phyloP scores from a whole-genome alignment of 2,888 invertebrate species.

The Parnassius smintheus region DNA sequence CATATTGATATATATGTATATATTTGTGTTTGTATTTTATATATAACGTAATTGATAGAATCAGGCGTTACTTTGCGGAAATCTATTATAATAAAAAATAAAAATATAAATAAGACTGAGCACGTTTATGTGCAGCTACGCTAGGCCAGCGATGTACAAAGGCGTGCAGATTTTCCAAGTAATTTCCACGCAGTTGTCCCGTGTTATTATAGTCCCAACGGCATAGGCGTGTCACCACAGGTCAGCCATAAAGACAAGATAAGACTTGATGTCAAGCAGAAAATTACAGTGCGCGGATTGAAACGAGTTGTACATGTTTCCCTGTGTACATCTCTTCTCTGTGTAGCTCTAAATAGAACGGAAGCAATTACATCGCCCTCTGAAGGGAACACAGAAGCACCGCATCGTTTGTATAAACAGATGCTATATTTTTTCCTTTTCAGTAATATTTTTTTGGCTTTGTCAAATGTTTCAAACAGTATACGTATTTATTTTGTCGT shows the following conservation, averaged over 20 bases:
- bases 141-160: not conserved
- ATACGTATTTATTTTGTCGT: too few species aligned
- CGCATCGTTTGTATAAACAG: too few species aligned
- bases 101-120: too few species aligned
- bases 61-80: too few species aligned
- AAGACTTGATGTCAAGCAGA: slow-evolving; percentile 40
- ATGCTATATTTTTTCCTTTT: too few species aligned
- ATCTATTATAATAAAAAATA: too few species aligned
- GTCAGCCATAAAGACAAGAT: slow-evolving; percentile 29
- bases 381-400: too few species aligned
- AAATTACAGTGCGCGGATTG: slow-evolving; percentile 44
- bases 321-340: not conserved
- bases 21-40: too few species aligned
- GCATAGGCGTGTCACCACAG: slow-evolving; percentile 13
- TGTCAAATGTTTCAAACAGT: too few species aligned
- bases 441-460: too few species aligned
- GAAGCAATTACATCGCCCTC: not conserved
- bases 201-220: slow-evolving; percentile 13
- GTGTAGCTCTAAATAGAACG: not conserved
- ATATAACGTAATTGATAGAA: too few species aligned
- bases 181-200: slow-evolving; percentile 18
- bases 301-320: slow-evolving; percentile 19
- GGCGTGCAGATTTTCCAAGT: slow-evolving; percentile 15
- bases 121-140: not conserved
- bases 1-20: not conserved